Base-by-base conservation (phyloP, 1,140 invertebrate species). In the Drosophila serrata region DNA sequence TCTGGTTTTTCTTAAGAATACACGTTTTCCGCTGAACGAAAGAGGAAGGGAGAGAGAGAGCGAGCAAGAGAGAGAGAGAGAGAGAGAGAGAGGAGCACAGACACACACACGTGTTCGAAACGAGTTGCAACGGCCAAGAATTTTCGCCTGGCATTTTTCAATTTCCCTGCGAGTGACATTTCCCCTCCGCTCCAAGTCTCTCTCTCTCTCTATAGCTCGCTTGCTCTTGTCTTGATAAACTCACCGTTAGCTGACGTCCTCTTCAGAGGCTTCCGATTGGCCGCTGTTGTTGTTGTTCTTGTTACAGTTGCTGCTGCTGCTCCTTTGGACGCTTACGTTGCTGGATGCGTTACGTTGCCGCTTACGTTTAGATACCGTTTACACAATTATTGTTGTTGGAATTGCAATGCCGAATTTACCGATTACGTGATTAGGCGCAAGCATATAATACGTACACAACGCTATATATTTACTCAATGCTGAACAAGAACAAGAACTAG, bases 1-100 rank as follows among this genome's bases (percentile, higher is more conserved):
- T 91, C 90, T 90, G 90, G 90, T 91, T 91, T 91, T 91, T 78
- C 79, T 75, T 67, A 88, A 79, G 81, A 88, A 88, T 88, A 88
- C 85, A 88, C 77, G 84, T 88, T 88, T 90, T 88, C 84, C 84
- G 80, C 80, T 84, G 73, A 22, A 72, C 57, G 24, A 37, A 51
- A 35, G 58, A 27, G 45, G 19, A 19, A 27, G 7, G n/a, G n/a
- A 63, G 27, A 63, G 4, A 2, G 33, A 55, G 33, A 53, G 31
- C 8, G 6, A 22, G 51, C n/a, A n/a, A 37, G 17, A 35, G 49
- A 51, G 49, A 6, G 31, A 22, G 49, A 24, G 13, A 22, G 49
- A 37, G 49, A 19, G 49, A 51, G 48, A 3, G 29, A 15, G 49
- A 37, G 13, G 35, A 11, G 51, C 43, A 73, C 31, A 57, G 12